Percentiles rank a stretch among this genome's conserved stretches.
Conservation (phyloP, 2,888 invertebrate species). For the Endotricha flammealis region DNA sequence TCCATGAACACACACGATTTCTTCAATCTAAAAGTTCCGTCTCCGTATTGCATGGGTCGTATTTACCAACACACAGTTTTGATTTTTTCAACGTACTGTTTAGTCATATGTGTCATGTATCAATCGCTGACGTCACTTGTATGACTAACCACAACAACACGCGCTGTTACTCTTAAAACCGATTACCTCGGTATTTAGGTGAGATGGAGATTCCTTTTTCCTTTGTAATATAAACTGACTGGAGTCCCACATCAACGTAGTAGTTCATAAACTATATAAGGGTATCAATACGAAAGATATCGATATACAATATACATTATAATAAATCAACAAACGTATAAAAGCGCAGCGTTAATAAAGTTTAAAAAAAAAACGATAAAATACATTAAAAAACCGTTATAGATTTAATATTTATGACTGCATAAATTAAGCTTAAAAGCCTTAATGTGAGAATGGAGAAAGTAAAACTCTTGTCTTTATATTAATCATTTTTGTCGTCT, state of each 20-base stretch:
- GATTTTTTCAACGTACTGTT: conserved; percentile 52
- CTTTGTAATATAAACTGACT: conserved; percentile 26
- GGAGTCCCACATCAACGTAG: conserved; percentile 10
- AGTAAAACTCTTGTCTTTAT: conserved; percentile 15
- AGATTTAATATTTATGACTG: conserved; percentile 18
- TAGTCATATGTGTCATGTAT: conserved; percentile 64
- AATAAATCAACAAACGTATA: too few species aligned
- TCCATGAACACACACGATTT: conserved; percentile 5
- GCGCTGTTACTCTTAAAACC: conserved; percentile 42
- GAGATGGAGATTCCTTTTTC: conserved; percentile 44
- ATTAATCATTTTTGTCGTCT: conserved; percentile 23
- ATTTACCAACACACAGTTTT: conserved; percentile 23
- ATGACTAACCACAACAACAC: conserved; percentile 58
- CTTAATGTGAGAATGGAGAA: conserved; percentile 20
- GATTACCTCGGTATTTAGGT: conserved; percentile 50
- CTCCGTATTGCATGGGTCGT: conserved; percentile 9
- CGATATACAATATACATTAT: too few species aligned
- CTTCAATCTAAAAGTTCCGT: conserved; percentile 7
- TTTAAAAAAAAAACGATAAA: too few species aligned
- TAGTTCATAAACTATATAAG: background rate
- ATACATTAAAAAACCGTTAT: conserved; percentile 16
- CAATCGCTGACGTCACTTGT: conserved; percentile 65
- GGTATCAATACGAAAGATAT: too few species aligned
- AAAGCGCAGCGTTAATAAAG: too few species aligned
- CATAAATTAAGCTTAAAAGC: conserved; percentile 27